These are phyloP conservation scores for Aphelenchoides besseyi DNA, from an alignment of 1,140 invertebrate genomes.

Conservation along the genomic window DNA sequence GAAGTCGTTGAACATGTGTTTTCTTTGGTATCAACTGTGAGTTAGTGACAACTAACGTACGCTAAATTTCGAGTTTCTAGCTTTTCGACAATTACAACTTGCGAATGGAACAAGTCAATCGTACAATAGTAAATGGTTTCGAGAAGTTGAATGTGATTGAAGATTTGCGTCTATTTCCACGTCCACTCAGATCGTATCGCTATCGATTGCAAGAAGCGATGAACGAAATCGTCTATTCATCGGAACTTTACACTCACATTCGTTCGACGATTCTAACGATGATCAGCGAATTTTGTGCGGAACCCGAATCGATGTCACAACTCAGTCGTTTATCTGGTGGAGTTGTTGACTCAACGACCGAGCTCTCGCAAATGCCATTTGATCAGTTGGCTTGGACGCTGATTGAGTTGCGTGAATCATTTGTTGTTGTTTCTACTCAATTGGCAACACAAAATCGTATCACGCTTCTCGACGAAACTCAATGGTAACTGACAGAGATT, in stretches of 20 bases:
- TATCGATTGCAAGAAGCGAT: neutral
- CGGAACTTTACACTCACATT: neutral
- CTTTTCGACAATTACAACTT: conserved; percentile 30
- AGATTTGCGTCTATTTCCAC: neutral
- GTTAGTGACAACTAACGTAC: too few species aligned
- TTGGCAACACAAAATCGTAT: conserved; percentile 19
- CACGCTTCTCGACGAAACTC: conserved; percentile 19
- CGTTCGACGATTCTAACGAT: conserved; percentile 7
- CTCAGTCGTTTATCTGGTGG: conserved; percentile 26
- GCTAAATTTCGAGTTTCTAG: too few species aligned
- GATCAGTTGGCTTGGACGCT: conserved; percentile 23
- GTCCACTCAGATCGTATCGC: conserved; percentile 5
- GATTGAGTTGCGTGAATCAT: conserved; percentile 28
- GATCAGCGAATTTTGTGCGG: conserved; percentile 26
- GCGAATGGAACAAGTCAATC: conserved; percentile 21
- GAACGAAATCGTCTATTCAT: neutral
- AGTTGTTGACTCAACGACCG: conserved; percentile 25
- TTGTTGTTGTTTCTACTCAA: conserved; percentile 25
- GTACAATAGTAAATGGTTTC: conserved; percentile 15
- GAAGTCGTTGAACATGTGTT: conserved; percentile 18
- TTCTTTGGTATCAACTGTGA: neutral
- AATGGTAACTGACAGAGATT: conserved; percentile 32
- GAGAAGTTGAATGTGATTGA: neutral
- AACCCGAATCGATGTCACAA: conserved; percentile 23
- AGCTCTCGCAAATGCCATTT: conserved; percentile 30